A percentile compares a stretch with the other conserved stretches of the same genome.
Conservation (phyloP, 2,888 invertebrate genomes). For the Apamea monoglypha region DNA sequence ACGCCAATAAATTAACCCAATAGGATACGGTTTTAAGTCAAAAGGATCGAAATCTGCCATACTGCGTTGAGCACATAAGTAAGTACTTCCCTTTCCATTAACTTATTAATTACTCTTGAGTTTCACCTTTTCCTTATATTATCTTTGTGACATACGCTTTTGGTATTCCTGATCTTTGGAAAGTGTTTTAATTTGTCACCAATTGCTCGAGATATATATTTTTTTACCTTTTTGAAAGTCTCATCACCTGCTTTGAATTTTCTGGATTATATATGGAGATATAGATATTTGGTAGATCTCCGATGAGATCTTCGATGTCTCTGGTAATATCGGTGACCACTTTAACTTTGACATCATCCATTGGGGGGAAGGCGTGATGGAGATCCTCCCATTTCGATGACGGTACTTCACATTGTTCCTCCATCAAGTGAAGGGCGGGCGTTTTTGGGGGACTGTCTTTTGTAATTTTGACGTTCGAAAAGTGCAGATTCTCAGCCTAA, state of each 20-base stretch:
- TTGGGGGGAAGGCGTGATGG: background rate
- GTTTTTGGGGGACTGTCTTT: too few relatives aligned
- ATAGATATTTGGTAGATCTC: too few relatives aligned
- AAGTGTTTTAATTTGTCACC: conserved; percentile 8
- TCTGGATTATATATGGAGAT: background rate
- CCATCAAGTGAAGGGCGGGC: too few relatives aligned
- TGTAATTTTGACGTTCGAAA: too few relatives aligned
- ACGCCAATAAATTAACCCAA: conserved; percentile 28
- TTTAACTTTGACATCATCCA: background rate
- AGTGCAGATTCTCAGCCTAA: too few relatives aligned
- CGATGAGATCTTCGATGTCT: background rate
- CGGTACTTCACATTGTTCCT: too few relatives aligned
- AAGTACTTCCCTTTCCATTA: conserved; percentile 44
- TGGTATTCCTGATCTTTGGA: conserved; percentile 12
- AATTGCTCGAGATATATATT: background rate
- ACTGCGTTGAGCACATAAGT: conserved; percentile 28
- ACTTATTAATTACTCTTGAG: conserved; percentile 13
- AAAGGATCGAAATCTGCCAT: conserved; percentile 57
- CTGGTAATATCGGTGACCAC: background rate
- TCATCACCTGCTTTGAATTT: background rate
- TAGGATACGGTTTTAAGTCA: conserved; percentile 55
- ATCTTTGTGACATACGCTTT: conserved; percentile 6
- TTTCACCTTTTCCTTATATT: conserved; percentile 38
- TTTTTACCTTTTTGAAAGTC: background rate
- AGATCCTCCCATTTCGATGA: too few relatives aligned